These are phyloP conservation scores for Drosophila ustulata DNA, from an alignment of 2,888 invertebrate genomes.

Conservation along the genomic window DNA sequence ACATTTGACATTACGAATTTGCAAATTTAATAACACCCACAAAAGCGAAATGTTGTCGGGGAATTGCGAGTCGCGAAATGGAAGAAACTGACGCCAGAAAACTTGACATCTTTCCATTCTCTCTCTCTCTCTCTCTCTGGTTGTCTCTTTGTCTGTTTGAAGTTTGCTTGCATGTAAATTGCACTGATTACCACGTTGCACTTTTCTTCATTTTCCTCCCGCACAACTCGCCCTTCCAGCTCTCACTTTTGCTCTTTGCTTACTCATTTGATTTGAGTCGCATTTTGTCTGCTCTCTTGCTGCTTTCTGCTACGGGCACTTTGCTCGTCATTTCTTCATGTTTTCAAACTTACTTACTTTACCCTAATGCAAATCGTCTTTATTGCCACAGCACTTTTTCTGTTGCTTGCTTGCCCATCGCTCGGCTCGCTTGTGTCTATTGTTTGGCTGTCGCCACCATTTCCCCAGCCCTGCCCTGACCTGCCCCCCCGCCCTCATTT, in stretches of 20 bases:
- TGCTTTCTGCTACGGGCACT: slow-evolving; percentile 23
- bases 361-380: slow-evolving; percentile 71
- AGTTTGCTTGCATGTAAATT: slow-evolving; percentile 78
- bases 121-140: neutral
- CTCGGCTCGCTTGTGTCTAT: slow-evolving; percentile 31
- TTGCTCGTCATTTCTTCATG: slow-evolving; percentile 49
- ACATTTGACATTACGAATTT: slow-evolving; percentile 65
- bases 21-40: slow-evolving; percentile 68
- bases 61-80: neutral
- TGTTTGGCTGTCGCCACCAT: slow-evolving; percentile 25
- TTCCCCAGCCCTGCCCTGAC: neutral
- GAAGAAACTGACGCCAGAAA: slow-evolving; percentile 30
- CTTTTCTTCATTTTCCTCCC: slow-evolving; percentile 41
- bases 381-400: slow-evolving; percentile 60
- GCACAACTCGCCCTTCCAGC: neutral
- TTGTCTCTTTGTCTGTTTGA: slow-evolving; percentile 56
- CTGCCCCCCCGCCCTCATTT: slow-evolving; percentile 4
- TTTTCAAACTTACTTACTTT: slow-evolving; percentile 53
- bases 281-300: slow-evolving; percentile 38
- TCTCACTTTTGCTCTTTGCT: slow-evolving; percentile 49
- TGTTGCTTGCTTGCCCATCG: slow-evolving; percentile 7
- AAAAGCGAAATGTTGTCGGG: slow-evolving; percentile 6
- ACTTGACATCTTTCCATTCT: slow-evolving; percentile 41
- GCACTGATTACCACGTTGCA: slow-evolving; percentile 76
- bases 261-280: slow-evolving; percentile 74